A percentile compares a stretch with the other conserved stretches of the same genome.
phyloP scores from a whole-genome alignment of 2,797 vertebrate genomes.

The Cirrhinus mrigala region DNA sequence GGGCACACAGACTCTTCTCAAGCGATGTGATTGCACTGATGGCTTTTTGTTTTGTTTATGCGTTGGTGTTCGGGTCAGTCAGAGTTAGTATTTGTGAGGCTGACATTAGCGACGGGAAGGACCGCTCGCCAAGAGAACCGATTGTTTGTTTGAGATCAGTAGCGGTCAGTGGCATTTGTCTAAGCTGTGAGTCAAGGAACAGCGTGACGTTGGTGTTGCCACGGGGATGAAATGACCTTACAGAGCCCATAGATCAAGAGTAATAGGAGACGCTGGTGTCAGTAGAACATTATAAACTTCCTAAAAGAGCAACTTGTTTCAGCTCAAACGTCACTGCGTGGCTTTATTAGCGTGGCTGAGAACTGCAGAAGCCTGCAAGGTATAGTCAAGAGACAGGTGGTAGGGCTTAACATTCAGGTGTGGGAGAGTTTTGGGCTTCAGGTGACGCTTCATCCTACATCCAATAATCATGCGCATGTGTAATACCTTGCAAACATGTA shows the following conservation, averaged over 20 bases:
- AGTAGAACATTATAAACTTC: slow-evolving; percentile 56
- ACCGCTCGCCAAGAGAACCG: slow-evolving; percentile 56
- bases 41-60: slow-evolving; percentile 54
- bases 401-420: not conserved
- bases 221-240: slow-evolving; percentile 77
- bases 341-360: slow-evolving; percentile 14
- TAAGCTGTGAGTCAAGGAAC: slow-evolving; percentile 62
- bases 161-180: slow-evolving; percentile 75
- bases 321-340: slow-evolving; percentile 37
- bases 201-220: slow-evolving; percentile 72
- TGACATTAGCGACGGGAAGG: slow-evolving; percentile 65
- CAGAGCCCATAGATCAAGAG: slow-evolving; percentile 66
- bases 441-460: not conserved
- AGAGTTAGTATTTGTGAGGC: slow-evolving; percentile 53
- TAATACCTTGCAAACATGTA: not conserved
- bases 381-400: not conserved
- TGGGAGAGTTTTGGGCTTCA: not conserved
- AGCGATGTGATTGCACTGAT: slow-evolving; percentile 34
- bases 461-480: not conserved
- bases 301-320: slow-evolving; percentile 59
- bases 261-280: slow-evolving; percentile 53
- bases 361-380: slow-evolving; percentile 2
- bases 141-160: slow-evolving; percentile 68
- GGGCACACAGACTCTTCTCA: not conserved
- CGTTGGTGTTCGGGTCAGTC: slow-evolving; percentile 52